phyloP scores from a whole-genome alignment of 2,888 invertebrate genomes.

The Limnephilus marmoratus region DNA sequence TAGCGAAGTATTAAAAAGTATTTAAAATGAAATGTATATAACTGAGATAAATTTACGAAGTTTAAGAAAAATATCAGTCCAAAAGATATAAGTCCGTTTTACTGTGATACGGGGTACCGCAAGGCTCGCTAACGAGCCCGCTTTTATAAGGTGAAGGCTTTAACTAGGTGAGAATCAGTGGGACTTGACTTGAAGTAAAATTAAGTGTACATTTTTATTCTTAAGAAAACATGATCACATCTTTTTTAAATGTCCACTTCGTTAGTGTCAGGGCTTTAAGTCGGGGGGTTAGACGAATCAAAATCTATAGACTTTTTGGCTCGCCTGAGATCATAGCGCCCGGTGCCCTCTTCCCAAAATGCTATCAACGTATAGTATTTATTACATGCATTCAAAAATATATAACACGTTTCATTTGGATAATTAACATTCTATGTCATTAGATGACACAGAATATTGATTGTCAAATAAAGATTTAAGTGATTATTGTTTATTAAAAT shows the following conservation, averaged over 20 bases:
- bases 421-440: background rate
- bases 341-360: conserved; percentile 48
- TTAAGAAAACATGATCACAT: conserved; percentile 65
- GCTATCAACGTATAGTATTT: conserved; percentile 33
- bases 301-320: conserved; percentile 33
- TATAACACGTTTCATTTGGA: conserved; percentile 22
- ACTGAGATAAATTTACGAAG: background rate
- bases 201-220: conserved; percentile 54
- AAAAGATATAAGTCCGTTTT: conserved; percentile 20
- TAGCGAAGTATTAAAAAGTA: background rate
- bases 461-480: conserved; percentile 8
- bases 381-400: conserved; percentile 7
- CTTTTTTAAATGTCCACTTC: conserved; percentile 56
- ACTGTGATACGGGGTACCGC: conserved; percentile 28
- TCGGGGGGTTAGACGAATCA: conserved; percentile 56
- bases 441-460: background rate
- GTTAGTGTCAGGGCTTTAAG: conserved; percentile 57
- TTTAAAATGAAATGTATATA: background rate
- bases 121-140: background rate
- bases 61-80: conserved; percentile 60
- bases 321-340: conserved; percentile 65
- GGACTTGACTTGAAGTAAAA: conserved; percentile 62
- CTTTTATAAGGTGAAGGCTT: background rate
- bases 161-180: conserved; percentile 25
- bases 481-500: background rate